Percentiles rank a stretch among this genome's conserved stretches.
These are phyloP conservation scores for Podocnemis expansa DNA, from an alignment of 2,113 vertebrate genomes.

Conservation along the genomic window DNA sequence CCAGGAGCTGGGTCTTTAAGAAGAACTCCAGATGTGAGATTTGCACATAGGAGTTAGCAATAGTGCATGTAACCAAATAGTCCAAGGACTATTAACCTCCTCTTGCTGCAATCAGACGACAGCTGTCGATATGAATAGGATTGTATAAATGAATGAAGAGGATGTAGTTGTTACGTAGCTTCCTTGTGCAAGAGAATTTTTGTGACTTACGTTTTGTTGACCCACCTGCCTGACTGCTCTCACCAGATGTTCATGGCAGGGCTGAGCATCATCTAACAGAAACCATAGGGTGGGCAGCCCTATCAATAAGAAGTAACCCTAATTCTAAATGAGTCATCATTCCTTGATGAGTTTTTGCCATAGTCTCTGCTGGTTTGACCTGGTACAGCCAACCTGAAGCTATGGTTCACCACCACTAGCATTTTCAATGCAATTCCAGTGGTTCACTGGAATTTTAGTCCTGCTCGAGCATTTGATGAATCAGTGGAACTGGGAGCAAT, in stretches of 20 bases:
- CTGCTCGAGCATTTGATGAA: neutral
- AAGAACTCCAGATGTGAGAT: neutral
- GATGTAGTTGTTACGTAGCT: neutral
- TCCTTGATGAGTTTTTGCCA: neutral
- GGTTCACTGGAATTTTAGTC: neutral
- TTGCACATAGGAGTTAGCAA: neutral
- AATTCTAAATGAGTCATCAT: neutral
- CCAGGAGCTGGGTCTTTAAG: neutral
- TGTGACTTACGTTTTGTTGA: neutral
- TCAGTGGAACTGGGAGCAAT: neutral
- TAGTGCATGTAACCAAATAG: too few species aligned
- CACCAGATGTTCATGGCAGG: neutral
- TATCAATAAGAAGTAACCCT: neutral
- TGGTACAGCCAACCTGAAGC: neutral
- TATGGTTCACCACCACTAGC: too few species aligned
- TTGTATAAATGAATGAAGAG: neutral
- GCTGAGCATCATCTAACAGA: neutral
- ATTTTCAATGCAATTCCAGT: neutral
- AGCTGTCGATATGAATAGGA: neutral
- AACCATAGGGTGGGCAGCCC: neutral
- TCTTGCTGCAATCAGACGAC: neutral
- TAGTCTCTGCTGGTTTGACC: neutral
- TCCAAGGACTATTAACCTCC: neutral
- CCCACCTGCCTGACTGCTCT: neutral
- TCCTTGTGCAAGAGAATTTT: neutral